phyloP scores from a whole-genome alignment of 1,140 invertebrate species.

The Yoshiicerus persimilis region DNA sequence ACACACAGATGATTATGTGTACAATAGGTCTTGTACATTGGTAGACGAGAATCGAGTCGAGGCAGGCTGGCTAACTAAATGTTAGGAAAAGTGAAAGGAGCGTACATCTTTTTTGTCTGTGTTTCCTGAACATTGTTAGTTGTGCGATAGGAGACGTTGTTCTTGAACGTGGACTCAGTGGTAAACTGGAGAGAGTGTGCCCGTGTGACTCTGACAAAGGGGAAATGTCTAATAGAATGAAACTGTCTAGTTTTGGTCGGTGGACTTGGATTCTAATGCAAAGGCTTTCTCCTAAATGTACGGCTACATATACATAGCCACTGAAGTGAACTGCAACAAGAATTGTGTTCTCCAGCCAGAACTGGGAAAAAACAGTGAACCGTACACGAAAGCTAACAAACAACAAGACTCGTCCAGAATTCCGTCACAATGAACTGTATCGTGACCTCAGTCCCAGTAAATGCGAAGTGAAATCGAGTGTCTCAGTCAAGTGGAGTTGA shows the following conservation, averaged over 20 bases:
- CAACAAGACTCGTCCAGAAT: neutral
- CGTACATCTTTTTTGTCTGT: neutral
- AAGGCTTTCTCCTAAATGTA: neutral
- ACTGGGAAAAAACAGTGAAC: neutral
- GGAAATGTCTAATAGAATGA: neutral
- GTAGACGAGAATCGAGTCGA: neutral
- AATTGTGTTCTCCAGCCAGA: neutral
- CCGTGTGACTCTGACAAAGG: neutral
- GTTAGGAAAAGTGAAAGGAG: neutral
- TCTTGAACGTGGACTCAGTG: neutral
- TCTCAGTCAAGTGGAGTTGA: neutral
- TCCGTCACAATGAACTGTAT: neutral
- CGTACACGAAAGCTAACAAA: neutral
- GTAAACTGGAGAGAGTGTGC: neutral
- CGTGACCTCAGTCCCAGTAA: neutral
- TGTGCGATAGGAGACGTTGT: neutral
- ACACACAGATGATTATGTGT: too few species aligned
- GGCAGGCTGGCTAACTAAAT: neutral
- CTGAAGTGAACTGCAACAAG: neutral
- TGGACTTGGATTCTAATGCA: neutral
- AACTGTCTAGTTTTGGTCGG: neutral
- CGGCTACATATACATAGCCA: neutral
- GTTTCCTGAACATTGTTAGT: too few species aligned
- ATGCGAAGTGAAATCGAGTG: neutral
- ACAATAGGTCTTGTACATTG: too few species aligned